phyloP scores from a whole-genome alignment of 2,888 invertebrate species.

The Coleophora deauratella region DNA sequence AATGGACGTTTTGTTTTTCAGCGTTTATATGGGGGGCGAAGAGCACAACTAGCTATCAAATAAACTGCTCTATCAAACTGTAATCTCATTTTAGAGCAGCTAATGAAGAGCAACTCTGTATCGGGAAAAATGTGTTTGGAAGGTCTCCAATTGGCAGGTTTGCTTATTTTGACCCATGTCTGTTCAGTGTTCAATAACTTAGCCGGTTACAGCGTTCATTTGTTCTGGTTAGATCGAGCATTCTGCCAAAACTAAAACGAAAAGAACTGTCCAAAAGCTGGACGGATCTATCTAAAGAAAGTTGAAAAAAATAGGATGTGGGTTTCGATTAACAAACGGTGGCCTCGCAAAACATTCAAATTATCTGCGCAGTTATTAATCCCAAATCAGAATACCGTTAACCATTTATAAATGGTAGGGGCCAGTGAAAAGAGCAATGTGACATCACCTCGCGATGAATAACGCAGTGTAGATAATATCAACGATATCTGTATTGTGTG shows the following conservation, averaged over 20 bases:
- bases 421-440: conserved; percentile 32
- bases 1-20: no score
- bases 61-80: no score
- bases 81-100: no score
- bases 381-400: conserved; percentile 18
- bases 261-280: no score
- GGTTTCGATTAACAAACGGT: no score
- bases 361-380: no score
- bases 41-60: not conserved
- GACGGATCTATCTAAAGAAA: no score
- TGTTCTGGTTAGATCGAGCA: conserved; percentile 6
- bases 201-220: conserved; percentile 6
- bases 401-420: conserved; percentile 25
- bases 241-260: conserved; percentile 5
- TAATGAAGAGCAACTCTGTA: no score
- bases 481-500: conserved; percentile 7
- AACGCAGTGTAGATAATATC: conserved; percentile 34
- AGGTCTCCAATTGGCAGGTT: conserved; percentile 12
- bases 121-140: conserved; percentile 3
- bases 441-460: conserved; percentile 44
- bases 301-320: no score
- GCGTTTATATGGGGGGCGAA: no score
- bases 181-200: not conserved
- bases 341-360: no score
- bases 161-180: conserved; percentile 10